Percentiles rank a stretch among this genome's conserved stretches.
Evolutionary conservation across 2,888 invertebrate species (phyloP).

Genomic region (Silvanus unidentatus): DNA sequence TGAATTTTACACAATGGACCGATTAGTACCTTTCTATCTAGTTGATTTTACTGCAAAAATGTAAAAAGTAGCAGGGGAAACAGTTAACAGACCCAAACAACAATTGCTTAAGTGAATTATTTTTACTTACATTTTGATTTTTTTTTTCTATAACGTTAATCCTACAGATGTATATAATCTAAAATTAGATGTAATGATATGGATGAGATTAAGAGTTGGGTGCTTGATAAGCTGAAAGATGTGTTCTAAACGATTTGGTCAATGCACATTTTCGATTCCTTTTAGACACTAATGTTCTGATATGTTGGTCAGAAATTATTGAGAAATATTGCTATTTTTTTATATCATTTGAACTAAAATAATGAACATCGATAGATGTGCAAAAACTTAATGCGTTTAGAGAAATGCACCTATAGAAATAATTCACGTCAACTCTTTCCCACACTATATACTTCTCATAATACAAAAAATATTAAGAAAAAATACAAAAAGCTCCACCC

Average conservation of each 20-base stretch:
- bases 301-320: no score
- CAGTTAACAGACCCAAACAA: constrained; percentile 1
- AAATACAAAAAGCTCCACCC: constrained; percentile 27
- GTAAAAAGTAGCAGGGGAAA: constrained; percentile 4
- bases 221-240: background rate
- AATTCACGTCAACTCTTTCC: background rate
- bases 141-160: background rate
- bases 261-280: no score
- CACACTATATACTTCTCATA: constrained; percentile 9
- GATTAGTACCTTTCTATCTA: constrained; percentile 38
- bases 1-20: constrained; percentile 46
- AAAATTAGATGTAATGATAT: constrained; percentile 4
- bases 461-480: constrained; percentile 19
- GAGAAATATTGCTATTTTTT: constrained; percentile 1
- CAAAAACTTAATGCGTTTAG: no score
- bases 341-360: background rate
- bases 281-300: no score
- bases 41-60: constrained; percentile 20
- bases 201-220: no score
- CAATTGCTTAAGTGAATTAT: no score
- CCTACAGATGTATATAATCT: background rate
- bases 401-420: background rate
- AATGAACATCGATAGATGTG: no score
- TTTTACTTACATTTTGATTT: no score
- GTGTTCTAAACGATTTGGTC: background rate